Percentiles rank a stretch among this genome's conserved stretches.
These are phyloP conservation scores for Escarpia spicata DNA, from an alignment of 2,888 invertebrate species.

Conservation along the genomic window DNA sequence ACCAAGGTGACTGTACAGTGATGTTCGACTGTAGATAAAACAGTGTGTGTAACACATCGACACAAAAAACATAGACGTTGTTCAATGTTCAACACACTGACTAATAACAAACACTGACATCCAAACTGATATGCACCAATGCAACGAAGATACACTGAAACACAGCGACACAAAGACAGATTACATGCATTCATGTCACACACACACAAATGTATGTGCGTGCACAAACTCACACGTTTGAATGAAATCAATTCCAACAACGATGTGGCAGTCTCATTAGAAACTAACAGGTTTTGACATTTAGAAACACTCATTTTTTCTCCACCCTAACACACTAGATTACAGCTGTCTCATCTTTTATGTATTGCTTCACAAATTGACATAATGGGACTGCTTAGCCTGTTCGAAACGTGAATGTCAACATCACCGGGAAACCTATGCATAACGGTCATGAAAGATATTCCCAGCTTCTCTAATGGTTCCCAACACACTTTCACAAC, in stretches of 20 bases:
- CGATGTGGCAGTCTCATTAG: neutral
- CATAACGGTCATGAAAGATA: neutral
- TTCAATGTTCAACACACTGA: too few species aligned
- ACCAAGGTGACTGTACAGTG: too few species aligned
- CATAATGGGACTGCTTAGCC: neutral
- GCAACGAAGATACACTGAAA: neutral
- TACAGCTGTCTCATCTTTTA: neutral
- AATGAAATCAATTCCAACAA: neutral
- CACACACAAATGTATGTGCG: neutral
- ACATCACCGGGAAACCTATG: neutral
- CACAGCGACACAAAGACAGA: neutral
- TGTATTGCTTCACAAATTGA: constrained; percentile 14
- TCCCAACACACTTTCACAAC: neutral
- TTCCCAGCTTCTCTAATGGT: neutral
- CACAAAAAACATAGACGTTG: too few species aligned
- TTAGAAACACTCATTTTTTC: neutral
- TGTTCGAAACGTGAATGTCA: neutral
- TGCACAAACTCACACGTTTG: neutral
- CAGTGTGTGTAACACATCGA: neutral
- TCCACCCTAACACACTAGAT: too few species aligned
- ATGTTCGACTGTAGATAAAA: neutral
- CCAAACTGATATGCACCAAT: neutral
- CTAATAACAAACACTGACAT: neutral
- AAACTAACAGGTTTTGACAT: neutral
- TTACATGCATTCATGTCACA: neutral